A percentile compares a stretch with the other conserved stretches of the same genome.
Conservation (phyloP, 2,888 invertebrate genomes). For the Ganaspis brasiliensis region DNA sequence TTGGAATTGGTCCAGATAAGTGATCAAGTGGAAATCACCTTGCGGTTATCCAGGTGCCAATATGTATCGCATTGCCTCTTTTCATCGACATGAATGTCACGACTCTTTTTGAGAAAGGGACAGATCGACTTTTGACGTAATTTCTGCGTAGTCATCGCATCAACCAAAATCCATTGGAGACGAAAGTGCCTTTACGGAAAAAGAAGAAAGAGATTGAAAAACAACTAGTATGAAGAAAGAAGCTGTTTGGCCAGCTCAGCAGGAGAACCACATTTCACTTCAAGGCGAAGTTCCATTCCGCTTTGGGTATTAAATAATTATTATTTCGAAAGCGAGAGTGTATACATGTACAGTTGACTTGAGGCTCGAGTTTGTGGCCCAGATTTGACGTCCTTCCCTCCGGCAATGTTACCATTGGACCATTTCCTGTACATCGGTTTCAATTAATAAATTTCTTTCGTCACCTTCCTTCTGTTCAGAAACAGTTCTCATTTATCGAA, state of each 20-base stretch:
- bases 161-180: neutral
- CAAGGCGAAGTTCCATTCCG: constrained; percentile 45
- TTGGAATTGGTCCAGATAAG: constrained; percentile 25
- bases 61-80: constrained; percentile 24
- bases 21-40: constrained; percentile 26
- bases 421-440: constrained; percentile 70
- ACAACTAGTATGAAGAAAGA: constrained; percentile 19
- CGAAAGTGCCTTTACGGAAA: constrained; percentile 8
- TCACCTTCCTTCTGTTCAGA: neutral
- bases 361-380: constrained; percentile 69
- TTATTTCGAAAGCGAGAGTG: constrained; percentile 78
- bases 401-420: constrained; percentile 75
- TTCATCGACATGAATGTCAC: constrained; percentile 13
- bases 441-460: constrained; percentile 8
- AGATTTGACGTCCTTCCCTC: constrained; percentile 79
- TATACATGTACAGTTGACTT: constrained; percentile 58
- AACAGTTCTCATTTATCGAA: neutral
- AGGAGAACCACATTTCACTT: constrained; percentile 67
- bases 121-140: constrained; percentile 14
- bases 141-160: constrained; percentile 32
- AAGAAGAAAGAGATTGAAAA: neutral
- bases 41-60: constrained; percentile 35
- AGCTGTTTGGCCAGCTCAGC: constrained; percentile 37
- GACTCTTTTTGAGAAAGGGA: constrained; percentile 32
- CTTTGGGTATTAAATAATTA: constrained; percentile 77